Evolutionary conservation across 2,113 vertebrate genomes (phyloP), one percentile per base, ranked within the genome.

Genomic region (Lepisosteus osseus): DNA sequence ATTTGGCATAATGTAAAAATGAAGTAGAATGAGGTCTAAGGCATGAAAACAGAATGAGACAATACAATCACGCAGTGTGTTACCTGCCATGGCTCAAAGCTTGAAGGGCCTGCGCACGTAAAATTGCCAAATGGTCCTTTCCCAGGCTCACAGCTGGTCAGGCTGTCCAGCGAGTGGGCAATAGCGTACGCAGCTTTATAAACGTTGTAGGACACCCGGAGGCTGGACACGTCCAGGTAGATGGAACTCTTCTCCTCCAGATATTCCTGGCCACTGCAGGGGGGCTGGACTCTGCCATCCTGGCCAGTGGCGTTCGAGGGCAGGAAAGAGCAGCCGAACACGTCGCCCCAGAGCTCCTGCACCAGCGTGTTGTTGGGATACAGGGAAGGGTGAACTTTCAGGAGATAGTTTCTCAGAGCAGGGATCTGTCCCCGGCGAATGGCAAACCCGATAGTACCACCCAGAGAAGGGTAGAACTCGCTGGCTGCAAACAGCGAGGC

Each of bases 41-140:
- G 29, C 29, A 29, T 29, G 29, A 29, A 29, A 29, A 29, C 29
- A 29, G 29, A 29, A 29, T 29, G 29, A 29, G 29, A 29, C 29
- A 29, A 29, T 29, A 29, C 29, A 29, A 29, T 29, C 29, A 29
- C 1, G 6, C 41, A 41, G 15, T 9, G 0, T 54, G 15, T 51
- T 71, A 77, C 76, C 72, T 77, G 67, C 72, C 72, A 74, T 29
- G 76, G 72, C 15, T 74, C n/a, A 72, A 77, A 65, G 63, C 74
- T 66, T 42, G 61, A 61, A 45, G 73, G 59, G 17, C 68, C 63
- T 11, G 72, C 68, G 47, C 76, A 77, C 42, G 61, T 66, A 41
- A 56, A 56, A 43, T 77, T 74, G 59, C 56, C 59, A n/a, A 68
- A 67, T 15, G 65, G 17, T 7, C 55, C 76, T 41, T 40, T 67